Percentiles rank a stretch among this genome's conserved stretches.
These are phyloP conservation scores for Mesocricetus auratus DNA, from an alignment of 2,113 vertebrate species.

Conservation along the genomic window DNA sequence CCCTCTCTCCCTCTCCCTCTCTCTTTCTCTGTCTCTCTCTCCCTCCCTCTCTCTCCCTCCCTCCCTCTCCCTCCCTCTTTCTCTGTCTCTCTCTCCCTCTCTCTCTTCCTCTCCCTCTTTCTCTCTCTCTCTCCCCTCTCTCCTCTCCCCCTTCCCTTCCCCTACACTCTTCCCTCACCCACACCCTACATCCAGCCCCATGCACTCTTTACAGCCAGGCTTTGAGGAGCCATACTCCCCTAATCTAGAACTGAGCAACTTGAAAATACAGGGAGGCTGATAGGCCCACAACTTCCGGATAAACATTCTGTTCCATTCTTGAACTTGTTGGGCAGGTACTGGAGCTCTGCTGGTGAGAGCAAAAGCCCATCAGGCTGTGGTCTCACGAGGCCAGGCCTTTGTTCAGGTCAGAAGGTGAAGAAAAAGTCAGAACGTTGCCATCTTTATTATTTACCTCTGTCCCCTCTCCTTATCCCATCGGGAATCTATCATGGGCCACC, in stretches of 20 bases:
- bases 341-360: not conserved
- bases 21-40: no score
- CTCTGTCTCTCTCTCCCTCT: no score
- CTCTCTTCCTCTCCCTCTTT: no score
- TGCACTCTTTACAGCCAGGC: not conserved
- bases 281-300: not conserved
- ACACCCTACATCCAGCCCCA: fast-evolving
- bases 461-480: not conserved
- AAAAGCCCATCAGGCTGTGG: not conserved
- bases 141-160: no score
- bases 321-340: not conserved
- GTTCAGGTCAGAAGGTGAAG: not conserved
- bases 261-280: not conserved
- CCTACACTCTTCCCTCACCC: no score
- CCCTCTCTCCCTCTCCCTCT: no score
- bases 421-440: not conserved
- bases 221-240: not conserved
- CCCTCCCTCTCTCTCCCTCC: no score
- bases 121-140: no score
- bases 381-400: not conserved
- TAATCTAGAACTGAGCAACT: no score
- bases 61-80: no score
- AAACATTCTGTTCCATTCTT: not conserved
- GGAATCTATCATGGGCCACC: not conserved
- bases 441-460: not conserved